Evolutionary conservation across 2,888 invertebrate genomes (phyloP).

Genomic region (Cloeon dipterum): DNA sequence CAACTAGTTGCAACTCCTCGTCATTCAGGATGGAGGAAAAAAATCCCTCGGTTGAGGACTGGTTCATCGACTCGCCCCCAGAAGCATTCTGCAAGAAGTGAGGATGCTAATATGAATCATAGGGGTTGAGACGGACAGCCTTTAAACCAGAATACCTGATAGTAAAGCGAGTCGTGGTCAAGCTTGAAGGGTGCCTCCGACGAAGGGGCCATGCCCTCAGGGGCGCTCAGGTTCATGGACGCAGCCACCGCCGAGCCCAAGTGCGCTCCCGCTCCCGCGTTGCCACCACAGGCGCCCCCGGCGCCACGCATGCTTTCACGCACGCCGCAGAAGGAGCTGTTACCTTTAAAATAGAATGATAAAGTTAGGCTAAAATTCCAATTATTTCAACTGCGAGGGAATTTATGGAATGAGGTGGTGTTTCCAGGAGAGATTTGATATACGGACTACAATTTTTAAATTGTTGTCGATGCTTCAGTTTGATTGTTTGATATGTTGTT

Average conservation of each 20-base stretch:
- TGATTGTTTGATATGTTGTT: too few relatives aligned
- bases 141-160: too few relatives aligned
- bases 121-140: constrained; percentile 10
- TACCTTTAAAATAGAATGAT: too few relatives aligned
- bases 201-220: constrained; percentile 28
- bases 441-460: too few relatives aligned
- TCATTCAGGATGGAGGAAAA: constrained; percentile 72
- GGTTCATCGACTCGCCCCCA: neutral
- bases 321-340: too few relatives aligned
- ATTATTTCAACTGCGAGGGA: too few relatives aligned
- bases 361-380: too few relatives aligned
- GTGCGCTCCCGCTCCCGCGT: constrained; percentile 28
- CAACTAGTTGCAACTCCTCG: constrained; percentile 75
- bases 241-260: constrained; percentile 51
- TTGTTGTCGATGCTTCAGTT: too few relatives aligned
- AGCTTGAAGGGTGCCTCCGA: constrained; percentile 26
- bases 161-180: constrained; percentile 54
- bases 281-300: too few relatives aligned
- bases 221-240: constrained; percentile 53
- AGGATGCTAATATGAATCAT: neutral
- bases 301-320: too few relatives aligned
- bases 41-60: constrained; percentile 51
- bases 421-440: too few relatives aligned
- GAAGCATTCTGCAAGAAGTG: neutral
- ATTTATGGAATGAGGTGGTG: too few relatives aligned